Evolutionary conservation across 2,888 invertebrate genomes (phyloP).

Genomic region (Cyclophora punctaria): DNA sequence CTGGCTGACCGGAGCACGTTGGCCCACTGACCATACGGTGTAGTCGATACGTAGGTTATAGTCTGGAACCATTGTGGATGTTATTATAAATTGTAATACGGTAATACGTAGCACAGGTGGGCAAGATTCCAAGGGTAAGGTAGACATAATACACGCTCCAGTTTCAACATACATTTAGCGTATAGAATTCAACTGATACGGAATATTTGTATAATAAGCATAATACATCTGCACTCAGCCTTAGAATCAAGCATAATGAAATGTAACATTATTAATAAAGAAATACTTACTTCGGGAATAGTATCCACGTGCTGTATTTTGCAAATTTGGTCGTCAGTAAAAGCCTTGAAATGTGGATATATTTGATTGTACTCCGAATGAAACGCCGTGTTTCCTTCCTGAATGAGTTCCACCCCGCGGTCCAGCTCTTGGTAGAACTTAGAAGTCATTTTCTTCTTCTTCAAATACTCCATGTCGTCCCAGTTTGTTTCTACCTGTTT

Average conservation of each 20-base stretch:
- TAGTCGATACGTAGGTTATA: slow-evolving; percentile 41
- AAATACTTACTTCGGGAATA: slow-evolving; percentile 41
- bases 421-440: slow-evolving; percentile 44
- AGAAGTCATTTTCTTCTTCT: slow-evolving; percentile 47
- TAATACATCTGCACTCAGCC: too few species aligned
- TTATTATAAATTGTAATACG: too few species aligned
- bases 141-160: too few species aligned
- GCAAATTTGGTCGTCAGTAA: slow-evolving; percentile 52
- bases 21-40: slow-evolving; percentile 43
- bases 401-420: slow-evolving; percentile 41
- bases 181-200: not conserved
- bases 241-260: too few species aligned
- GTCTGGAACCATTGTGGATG: slow-evolving; percentile 20
- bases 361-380: slow-evolving; percentile 57
- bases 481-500: slow-evolving; percentile 43
- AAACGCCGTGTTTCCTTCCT: slow-evolving; percentile 46
- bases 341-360: slow-evolving; percentile 42
- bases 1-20: slow-evolving; percentile 35
- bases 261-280: too few species aligned
- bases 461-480: slow-evolving; percentile 54
- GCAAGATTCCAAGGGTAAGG: too few species aligned
- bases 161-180: not conserved
- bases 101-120: too few species aligned
- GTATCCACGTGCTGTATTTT: slow-evolving; percentile 54
- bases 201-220: not conserved